Evolutionary conservation across 2,797 vertebrate species (phyloP), one percentile per base, ranked within the genome.

Genomic region (Hybognathus amarus): DNA sequence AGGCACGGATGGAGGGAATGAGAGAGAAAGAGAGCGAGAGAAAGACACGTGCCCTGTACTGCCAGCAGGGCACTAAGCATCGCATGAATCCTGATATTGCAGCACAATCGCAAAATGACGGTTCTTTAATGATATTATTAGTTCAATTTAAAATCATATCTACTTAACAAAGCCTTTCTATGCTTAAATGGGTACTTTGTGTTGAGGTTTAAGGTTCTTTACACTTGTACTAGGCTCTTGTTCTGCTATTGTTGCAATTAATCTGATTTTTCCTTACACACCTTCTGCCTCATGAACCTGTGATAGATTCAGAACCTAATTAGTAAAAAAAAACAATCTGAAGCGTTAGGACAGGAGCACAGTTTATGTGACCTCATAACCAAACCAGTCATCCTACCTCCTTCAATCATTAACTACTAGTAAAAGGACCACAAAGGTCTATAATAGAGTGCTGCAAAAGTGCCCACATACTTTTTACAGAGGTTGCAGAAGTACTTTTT

Each of bases 11-110:
- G 54, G 42, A 87, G 77, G 18, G 80, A 68, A 63, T 52, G 33
- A 73, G 50, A 70, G 70, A 33, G 82, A 87, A 85, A 88, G 92
- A 94, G 86, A 87, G 87, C 61, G 17, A 24, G 78, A 64, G 78
- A 70, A 15, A 78, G 63, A 80, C 50, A 84, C 47, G 50, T 79
- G 85, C 71, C 45, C 74, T 80, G 83, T 83, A 75, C 64, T 77
- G 82, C 84, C 77, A 84, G 86, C 73, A 45, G 22, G 79, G 77
- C 76, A 83, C 30, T 68, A 80, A 17, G 45, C 80, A 81, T 87
- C 63, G 74, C 80, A 77, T 69, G 83, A 61, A 47, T 83, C 69
- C 69, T 76, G 74, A 82, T 83, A 73, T 82, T 82, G 59, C 42
- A 47, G 61, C 68, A n/a, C 42, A 38, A 33, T 22, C 36, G 45